A percentile compares a stretch with the other conserved stretches of the same genome.
These are phyloP conservation scores for Acrocephalus kingi DNA, from an alignment of 2,113 vertebrate genomes.

Conservation along the genomic window DNA sequence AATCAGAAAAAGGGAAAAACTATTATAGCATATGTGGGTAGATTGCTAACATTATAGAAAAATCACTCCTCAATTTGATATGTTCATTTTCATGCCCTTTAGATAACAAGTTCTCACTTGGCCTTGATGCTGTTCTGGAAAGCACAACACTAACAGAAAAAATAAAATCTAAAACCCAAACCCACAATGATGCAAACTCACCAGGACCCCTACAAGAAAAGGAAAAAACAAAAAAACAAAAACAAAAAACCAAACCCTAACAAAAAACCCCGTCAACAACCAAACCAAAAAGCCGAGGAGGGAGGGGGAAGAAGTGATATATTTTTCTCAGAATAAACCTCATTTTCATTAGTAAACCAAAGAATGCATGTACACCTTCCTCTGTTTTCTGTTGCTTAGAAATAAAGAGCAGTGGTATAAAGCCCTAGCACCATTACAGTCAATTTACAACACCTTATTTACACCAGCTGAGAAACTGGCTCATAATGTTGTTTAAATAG, in stretches of 20 bases:
- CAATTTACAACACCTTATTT: background rate
- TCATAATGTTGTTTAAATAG: slow-evolving; percentile 16
- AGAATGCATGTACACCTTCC: background rate
- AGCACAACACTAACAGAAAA: background rate
- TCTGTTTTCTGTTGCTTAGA: background rate
- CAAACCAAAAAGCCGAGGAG: background rate
- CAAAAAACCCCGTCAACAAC: background rate
- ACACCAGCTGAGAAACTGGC: background rate
- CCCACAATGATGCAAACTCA: background rate
- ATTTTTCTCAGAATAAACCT: background rate
- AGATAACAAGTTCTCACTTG: background rate
- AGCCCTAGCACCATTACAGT: background rate
- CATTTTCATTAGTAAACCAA: background rate
- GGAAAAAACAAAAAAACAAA: background rate
- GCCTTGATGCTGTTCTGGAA: background rate
- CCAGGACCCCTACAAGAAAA: background rate
- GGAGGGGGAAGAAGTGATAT: background rate
- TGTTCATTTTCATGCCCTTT: background rate
- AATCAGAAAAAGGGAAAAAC: background rate
- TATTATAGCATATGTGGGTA: slow-evolving; percentile 12
- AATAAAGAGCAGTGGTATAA: slow-evolving; percentile 1
- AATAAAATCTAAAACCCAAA: background rate
- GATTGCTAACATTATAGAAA: background rate
- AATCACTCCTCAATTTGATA: background rate
- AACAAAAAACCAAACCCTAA: background rate